These are phyloP conservation scores for Ephestia elutella DNA, from an alignment of 1,140 invertebrate species.

Conservation along the genomic window DNA sequence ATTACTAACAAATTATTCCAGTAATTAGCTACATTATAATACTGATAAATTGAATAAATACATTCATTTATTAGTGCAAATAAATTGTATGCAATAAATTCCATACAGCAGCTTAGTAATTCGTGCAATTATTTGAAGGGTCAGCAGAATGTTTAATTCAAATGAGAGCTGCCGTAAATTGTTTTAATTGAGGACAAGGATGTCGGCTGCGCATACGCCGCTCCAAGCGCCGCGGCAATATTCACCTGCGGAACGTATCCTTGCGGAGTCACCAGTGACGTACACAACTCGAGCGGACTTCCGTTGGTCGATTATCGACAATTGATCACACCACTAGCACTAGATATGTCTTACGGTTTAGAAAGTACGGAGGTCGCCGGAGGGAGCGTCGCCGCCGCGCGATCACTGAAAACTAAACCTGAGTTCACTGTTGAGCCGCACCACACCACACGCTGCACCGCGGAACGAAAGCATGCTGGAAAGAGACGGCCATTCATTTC, in stretches of 20 bases:
- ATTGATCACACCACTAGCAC: slow-evolving; percentile 57
- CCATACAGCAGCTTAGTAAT: not conserved
- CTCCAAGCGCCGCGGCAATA: slow-evolving; percentile 1
- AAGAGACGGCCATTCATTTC: slow-evolving; percentile 62
- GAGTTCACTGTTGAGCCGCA: slow-evolving; percentile 36
- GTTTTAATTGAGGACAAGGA: slow-evolving; percentile 67
- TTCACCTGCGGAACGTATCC: slow-evolving; percentile 14
- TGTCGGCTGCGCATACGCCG: slow-evolving; percentile 30
- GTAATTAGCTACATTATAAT: too few relatives aligned
- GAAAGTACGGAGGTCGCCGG: slow-evolving; percentile 50
- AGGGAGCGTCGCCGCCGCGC: slow-evolving; percentile 56
- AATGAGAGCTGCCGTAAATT: slow-evolving; percentile 51
- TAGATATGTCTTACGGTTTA: slow-evolving; percentile 40
- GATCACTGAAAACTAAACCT: slow-evolving; percentile 64
- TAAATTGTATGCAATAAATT: too few relatives aligned
- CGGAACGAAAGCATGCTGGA: slow-evolving; percentile 59
- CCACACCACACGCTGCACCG: slow-evolving; percentile 32
- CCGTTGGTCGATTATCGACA: slow-evolving; percentile 27
- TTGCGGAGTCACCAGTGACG: not conserved
- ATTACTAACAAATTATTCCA: too few relatives aligned
- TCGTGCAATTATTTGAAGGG: not conserved
- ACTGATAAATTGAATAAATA: too few relatives aligned
- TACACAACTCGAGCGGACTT: slow-evolving; percentile 22
- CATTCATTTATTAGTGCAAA: too few relatives aligned
- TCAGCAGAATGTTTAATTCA: slow-evolving; percentile 28